phyloP scores from a whole-genome alignment of 2,888 invertebrate species.

The Tubiluchus corallicola region DNA sequence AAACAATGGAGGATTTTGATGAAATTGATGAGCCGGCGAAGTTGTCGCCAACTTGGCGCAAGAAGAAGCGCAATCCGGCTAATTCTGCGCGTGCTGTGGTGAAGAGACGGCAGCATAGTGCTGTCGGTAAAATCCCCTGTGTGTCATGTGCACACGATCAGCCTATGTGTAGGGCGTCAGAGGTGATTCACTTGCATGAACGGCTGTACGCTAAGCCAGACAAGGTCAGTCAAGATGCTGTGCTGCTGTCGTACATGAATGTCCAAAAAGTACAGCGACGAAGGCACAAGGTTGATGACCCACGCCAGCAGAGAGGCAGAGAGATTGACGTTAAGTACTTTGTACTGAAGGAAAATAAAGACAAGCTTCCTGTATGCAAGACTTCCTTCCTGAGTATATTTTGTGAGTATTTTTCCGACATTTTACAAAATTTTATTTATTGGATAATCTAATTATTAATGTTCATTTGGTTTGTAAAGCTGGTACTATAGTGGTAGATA shows the following conservation, averaged over 20 bases:
- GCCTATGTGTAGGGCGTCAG: background rate
- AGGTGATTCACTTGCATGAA: too few species aligned
- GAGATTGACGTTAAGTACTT: background rate
- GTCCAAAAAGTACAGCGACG: background rate
- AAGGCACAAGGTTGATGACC: background rate
- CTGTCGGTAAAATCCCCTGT: background rate
- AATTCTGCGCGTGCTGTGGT: background rate
- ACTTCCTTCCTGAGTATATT: background rate
- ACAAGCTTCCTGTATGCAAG: background rate
- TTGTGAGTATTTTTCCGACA: too few species aligned
- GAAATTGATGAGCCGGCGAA: background rate
- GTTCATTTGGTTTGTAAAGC: too few species aligned
- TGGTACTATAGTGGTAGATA: too few species aligned
- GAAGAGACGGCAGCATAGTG: slow-evolving; percentile 1
- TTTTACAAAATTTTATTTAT: too few species aligned
- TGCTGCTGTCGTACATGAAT: background rate
- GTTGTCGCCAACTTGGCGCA: background rate
- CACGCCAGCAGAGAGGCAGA: background rate
- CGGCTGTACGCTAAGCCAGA: background rate
- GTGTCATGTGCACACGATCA: background rate
- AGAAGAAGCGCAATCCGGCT: background rate
- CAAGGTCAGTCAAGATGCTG: background rate
- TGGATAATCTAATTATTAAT: too few species aligned
- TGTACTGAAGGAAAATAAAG: background rate
- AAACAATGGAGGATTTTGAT: slow-evolving; percentile 1